A percentile compares a stretch with the other conserved stretches of the same genome.
Conservation (phyloP, 1,140 invertebrate genomes). For the Archivesica marissinica region DNA sequence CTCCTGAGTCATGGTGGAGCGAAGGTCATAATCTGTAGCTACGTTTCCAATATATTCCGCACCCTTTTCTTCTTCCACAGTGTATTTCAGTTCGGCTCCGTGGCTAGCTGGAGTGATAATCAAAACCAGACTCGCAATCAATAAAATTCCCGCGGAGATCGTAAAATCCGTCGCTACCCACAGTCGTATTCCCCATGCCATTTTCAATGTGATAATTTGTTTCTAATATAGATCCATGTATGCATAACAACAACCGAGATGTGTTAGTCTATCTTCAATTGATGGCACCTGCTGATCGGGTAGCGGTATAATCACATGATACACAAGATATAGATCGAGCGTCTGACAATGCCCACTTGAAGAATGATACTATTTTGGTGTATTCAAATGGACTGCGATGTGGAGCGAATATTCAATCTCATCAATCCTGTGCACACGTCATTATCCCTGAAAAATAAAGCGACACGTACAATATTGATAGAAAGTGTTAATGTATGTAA, state of each 20-base stretch:
- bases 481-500: not conserved
- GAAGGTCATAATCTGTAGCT: conserved; percentile 63
- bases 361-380: not conserved
- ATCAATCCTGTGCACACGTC: not conserved
- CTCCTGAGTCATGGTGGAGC: conserved; percentile 24
- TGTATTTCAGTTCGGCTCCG: conserved; percentile 42
- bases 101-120: not conserved
- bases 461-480: not conserved
- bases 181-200: not conserved
- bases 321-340: not conserved
- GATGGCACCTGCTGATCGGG: conserved; percentile 11
- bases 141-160: not conserved
- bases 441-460: conserved; percentile 32
- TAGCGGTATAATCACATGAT: not conserved
- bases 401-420: not conserved
- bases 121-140: not conserved
- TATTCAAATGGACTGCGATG: not conserved
- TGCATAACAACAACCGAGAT: not conserved
- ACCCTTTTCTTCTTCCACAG: conserved; percentile 22
- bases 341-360: not conserved
- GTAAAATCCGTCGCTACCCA: not conserved
- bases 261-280: not conserved
- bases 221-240: conserved; percentile 16
- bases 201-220: not conserved
- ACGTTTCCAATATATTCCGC: conserved; percentile 69